Base-by-base conservation (phyloP, 2,888 invertebrate species). In the Cryptophagus acutangulus region DNA sequence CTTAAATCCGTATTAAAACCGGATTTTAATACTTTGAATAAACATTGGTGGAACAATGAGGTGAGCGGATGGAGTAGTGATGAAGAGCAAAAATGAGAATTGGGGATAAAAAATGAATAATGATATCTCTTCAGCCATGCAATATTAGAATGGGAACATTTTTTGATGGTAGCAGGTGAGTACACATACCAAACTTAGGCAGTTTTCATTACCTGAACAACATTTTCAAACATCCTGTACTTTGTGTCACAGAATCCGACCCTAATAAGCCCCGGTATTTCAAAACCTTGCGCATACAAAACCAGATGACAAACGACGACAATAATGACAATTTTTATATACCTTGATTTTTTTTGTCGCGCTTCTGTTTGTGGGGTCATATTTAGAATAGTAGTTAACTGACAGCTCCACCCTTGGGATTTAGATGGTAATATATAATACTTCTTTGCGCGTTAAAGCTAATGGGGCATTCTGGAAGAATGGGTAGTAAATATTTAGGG, bases 211-310 rank as follows among this genome's bases (percentile, higher is more conserved):
- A 55, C 62, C 61, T 62, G 62, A 51, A 61, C n/a, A 54, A 49
- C 52, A 50, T 61, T 60, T 54, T 57, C 59, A 65, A 65, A 65
- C 65, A 65, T 65, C 63, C 65, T 65, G 65, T 54, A 62, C 63
- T 64, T 65, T 65, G 62, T 62, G 59, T 46, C 53, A 51, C 53
- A 55, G 53, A 55, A 56, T 50, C 57, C 59, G 59, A 58, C 62
- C 62, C 61, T 65, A 64, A 65, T 64, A 65, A 62, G 63, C 62
- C 57, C 50, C 52, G 49, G 24, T 54, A 54, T 59, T 56, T 51
- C 54, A 56, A 61, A 57, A 51, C 52, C 54, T 53, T 50, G 51
- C 49, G 48, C 52, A 58, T 49, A 62, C 58, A 59, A 58, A 59
- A 50, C 51, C 58, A 58, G 56, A 61, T 60, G 64, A 64, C 61